phyloP scores from a whole-genome alignment of 2,797 vertebrate species.

The Neosilurus mollespiculum region DNA sequence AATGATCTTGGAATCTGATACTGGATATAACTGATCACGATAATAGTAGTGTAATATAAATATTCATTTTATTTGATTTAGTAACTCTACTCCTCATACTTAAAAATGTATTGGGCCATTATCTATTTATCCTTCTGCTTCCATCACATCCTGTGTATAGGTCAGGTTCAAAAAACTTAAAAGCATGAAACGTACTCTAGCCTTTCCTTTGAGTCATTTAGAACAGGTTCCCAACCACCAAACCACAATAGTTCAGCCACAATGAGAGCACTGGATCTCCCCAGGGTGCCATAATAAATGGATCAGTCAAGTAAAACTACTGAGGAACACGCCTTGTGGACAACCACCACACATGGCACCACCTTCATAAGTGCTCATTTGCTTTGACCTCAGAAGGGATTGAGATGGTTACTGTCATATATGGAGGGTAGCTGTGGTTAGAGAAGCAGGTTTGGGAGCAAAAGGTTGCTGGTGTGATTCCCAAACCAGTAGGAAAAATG shows the following conservation, averaged over 20 bases:
- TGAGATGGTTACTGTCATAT: no score
- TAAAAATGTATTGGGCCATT: neutral
- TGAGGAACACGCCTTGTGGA: neutral
- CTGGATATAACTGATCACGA: neutral
- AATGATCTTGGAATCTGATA: neutral
- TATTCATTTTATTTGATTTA: neutral
- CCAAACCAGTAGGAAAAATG: no score
- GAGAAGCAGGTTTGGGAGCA: no score
- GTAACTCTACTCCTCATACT: neutral
- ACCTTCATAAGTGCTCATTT: no score
- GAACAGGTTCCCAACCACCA: neutral
- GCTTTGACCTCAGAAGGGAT: no score
- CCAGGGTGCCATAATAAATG: constrained; percentile 15
- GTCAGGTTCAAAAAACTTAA: neutral
- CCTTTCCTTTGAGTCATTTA: neutral
- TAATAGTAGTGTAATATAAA: no score
- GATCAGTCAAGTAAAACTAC: neutral
- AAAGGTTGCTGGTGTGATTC: no score
- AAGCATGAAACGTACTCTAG: constrained; percentile 2
- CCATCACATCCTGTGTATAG: constrained; percentile 9
- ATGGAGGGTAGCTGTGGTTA: no score
- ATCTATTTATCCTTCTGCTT: constrained; percentile 14
- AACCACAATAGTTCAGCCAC: constrained; percentile 10
- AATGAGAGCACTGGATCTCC: neutral
- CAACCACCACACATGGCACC: neutral